Percentiles rank a stretch among this genome's conserved stretches.
phyloP scores from a whole-genome alignment of 2,113 vertebrate genomes.

The Mirza zaza region DNA sequence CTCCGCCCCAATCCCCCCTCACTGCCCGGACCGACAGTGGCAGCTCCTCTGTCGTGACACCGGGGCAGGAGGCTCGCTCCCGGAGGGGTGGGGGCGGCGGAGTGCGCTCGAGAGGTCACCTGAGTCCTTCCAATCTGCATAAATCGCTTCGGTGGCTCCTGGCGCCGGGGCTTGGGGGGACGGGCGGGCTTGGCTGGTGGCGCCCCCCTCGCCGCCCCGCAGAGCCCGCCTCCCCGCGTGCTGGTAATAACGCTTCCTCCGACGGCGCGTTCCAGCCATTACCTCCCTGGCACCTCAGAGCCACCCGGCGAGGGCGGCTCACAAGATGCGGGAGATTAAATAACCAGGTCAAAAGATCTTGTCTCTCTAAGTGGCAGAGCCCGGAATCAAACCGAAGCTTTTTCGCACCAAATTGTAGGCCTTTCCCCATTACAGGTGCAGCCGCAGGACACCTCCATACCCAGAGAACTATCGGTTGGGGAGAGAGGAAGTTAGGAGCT shows the following conservation, averaged over 20 bases:
- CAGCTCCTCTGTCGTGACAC: not conserved
- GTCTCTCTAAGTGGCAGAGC: not conserved
- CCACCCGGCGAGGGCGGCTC: not conserved
- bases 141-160: not conserved
- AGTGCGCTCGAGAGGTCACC: not conserved
- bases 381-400: not conserved
- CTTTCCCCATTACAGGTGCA: not conserved
- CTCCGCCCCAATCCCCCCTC: not conserved
- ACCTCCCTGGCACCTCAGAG: not conserved
- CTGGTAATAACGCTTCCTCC: fast-evolving
- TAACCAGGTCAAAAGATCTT: not conserved
- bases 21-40: not conserved
- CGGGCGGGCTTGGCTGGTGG: not conserved
- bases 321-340: not conserved
- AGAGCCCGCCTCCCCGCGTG: not conserved
- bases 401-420: not conserved
- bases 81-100: not conserved
- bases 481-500: not conserved
- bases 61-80: not conserved
- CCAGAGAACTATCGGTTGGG: not conserved
- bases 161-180: fast-evolving
- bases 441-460: not conserved
- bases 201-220: no score
- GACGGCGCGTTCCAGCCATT: not conserved
- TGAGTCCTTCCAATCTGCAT: not conserved